Percentiles rank a stretch among this genome's conserved stretches.
These are phyloP conservation scores for Zoanthus gigantus DNA, from an alignment of 92 coral and sea anemone species.

Conservation along the genomic window DNA sequence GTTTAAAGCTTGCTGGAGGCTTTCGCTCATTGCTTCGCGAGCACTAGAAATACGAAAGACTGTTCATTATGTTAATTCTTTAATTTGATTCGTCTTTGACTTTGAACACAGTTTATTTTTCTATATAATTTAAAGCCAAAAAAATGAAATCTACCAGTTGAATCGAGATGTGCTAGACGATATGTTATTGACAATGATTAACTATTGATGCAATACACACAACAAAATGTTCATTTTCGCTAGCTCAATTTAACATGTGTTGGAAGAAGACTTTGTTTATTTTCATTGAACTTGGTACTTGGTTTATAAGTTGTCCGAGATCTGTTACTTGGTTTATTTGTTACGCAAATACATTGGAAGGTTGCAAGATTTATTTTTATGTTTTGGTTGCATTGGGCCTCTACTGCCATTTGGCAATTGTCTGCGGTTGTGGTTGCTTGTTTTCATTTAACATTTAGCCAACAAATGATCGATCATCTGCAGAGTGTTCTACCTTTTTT, in stretches of 20 bases:
- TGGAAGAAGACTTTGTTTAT: not conserved
- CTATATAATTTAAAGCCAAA: not conserved
- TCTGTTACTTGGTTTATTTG: too few species aligned
- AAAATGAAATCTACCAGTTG: not conserved
- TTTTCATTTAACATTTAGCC: not conserved
- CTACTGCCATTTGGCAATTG: not conserved
- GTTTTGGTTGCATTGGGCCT: not conserved
- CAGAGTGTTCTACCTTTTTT: not conserved
- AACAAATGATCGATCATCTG: slow-evolving; percentile 17
- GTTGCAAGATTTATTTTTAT: not conserved
- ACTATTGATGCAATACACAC: not conserved
- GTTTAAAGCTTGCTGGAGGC: too few species aligned
- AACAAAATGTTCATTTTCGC: not conserved
- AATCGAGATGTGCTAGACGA: not conserved
- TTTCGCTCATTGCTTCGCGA: too few species aligned
- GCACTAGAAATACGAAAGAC: too few species aligned
- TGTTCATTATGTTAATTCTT: too few species aligned
- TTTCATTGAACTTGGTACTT: not conserved
- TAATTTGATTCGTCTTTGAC: too few species aligned
- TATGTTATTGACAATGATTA: not conserved
- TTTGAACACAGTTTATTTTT: too few species aligned
- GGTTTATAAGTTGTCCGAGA: not conserved
- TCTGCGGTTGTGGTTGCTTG: not conserved
- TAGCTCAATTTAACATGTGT: not conserved
- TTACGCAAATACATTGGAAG: too few species aligned